Evolutionary conservation across 2,888 invertebrate species (phyloP), one percentile per base, ranked within the genome.

Genomic region (Pemphredon lugubris): DNA sequence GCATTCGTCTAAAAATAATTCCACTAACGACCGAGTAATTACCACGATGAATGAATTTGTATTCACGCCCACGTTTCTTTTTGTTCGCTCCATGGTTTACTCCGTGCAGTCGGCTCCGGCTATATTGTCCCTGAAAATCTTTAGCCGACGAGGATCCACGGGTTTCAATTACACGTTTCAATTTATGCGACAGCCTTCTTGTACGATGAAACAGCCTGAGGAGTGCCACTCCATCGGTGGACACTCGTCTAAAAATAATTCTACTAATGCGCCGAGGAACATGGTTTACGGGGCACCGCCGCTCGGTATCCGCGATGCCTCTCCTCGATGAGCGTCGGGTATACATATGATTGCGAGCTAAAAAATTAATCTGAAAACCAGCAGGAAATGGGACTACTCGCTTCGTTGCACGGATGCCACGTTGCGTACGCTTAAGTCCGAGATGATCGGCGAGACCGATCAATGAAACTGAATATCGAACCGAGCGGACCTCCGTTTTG

Each of bases 241-340:
- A 72, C 59, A 55, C 53, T 14, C 60, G 39, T 48, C 73, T 67
- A 68, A 72, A 75, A 73, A 73, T 76, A 76, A 53, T 40, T 50
- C 21, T 5, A 34, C 58, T 61, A 63, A 68, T 67, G 59, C 44
- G 48, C 14, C 39, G 18, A 55, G 64, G 48, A 51, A 34, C 42
- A 30, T 59, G 71, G 59, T 75, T 67, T 67, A 70, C 55, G 70
- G 37, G 60, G 45, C 60, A 18, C 60, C 59, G 44, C 34, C 57
- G 26, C 14, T 44, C 18, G 53, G 39, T 55, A 48, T 42, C n/a
- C 51, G 18, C 47, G 57, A 58, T 51, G 39, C 23, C 16, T 18
- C 30, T 37, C 42, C 55, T 1, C 54, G 65, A 68, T 68, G 63
- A 51, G 68, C 48, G 18, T 9, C 42, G 14, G 9, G 51, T 47